phyloP scores from a whole-genome alignment of 2,797 vertebrate genomes.

The Odontamblyopus lacepedii region DNA sequence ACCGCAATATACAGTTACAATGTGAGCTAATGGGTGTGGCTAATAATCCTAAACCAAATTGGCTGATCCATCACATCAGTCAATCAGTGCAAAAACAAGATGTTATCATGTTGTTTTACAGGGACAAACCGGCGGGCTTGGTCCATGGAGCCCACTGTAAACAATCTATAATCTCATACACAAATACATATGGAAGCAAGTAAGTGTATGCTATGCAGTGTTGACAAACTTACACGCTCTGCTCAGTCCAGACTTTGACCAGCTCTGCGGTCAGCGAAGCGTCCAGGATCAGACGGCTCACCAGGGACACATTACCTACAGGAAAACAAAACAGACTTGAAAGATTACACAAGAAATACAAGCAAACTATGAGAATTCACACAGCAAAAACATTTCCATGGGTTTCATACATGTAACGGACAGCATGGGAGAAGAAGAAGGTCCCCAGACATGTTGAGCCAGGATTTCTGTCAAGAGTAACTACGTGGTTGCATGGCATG shows the following conservation, averaged over 20 bases:
- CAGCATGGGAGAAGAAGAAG: too few relatives aligned
- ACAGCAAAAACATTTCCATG: neutral
- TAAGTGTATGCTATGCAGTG: neutral
- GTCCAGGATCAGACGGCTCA: conserved; percentile 90
- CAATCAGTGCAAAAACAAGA: too few relatives aligned
- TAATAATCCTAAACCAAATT: too few relatives aligned
- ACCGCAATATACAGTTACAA: too few relatives aligned
- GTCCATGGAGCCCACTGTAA: too few relatives aligned
- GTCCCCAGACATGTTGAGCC: too few relatives aligned
- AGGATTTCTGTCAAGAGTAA: too few relatives aligned
- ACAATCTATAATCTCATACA: neutral
- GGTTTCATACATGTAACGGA: too few relatives aligned
- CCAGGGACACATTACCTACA: conserved; percentile 74
- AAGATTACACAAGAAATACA: conserved; percentile 10
- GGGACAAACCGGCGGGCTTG: neutral
- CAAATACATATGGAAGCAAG: neutral
- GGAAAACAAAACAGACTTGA: conserved; percentile 25
- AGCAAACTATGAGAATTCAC: neutral
- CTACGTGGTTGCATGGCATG: too few relatives aligned
- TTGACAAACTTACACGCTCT: conserved; percentile 82
- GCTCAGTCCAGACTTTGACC: conserved; percentile 87
- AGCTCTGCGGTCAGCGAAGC: conserved; percentile 92
- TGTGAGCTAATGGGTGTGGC: too few relatives aligned
- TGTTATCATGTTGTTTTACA: neutral
- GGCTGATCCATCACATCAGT: too few relatives aligned